Evolutionary conservation across 1,140 invertebrate species (phyloP), one percentile per base, ranked within the genome.

Genomic region (Scaptomyza graminum): DNA sequence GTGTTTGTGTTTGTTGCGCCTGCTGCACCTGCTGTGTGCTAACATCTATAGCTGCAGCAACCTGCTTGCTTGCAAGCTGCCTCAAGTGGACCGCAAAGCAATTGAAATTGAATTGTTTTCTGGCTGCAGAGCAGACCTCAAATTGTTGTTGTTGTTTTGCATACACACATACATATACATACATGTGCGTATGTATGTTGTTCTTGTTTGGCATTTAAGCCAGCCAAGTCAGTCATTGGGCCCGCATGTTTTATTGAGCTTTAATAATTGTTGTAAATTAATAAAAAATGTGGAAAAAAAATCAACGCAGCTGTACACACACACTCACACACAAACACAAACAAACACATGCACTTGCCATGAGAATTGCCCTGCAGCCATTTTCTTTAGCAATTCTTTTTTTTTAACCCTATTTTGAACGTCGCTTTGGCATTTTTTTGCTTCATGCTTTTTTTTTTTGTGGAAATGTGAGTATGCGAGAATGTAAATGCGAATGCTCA

Each of bases 21-120:
- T 85, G 82, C 81, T 85, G 82, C 81, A 76, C 67, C 80, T 84
- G 76, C 31, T 64, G 67, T 37, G 44, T 31, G 28, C 6, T 31
- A 31, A 31, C 5, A 63, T 50, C 31, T 12, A 39, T 12, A 31
- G 28, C 28, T 6, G 7, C 37, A 12, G 37, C 49, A 22, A 31
- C 25, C 28, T 34, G 51, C 22, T 15, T 57, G 44, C 43, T 15
- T 57, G 44, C 51, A 52, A 49, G 13, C 63, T 55, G 64, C 70
- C 81, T 87, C 81, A 87, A 87, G 82, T 85, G 82, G 78, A 84
- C 81, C 81, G 81, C 81, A 84, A 84, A 84, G 81, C 81, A 84
- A 84, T 84, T 84, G 81, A 84, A 84, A 84, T 84, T 84, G 81
- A 84, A 84, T 84, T 84, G 81, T 84, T 84, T 81, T 87, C 77